Conservation (phyloP, 2,113 vertebrate species). For the Neoarius graeffei region DNA sequence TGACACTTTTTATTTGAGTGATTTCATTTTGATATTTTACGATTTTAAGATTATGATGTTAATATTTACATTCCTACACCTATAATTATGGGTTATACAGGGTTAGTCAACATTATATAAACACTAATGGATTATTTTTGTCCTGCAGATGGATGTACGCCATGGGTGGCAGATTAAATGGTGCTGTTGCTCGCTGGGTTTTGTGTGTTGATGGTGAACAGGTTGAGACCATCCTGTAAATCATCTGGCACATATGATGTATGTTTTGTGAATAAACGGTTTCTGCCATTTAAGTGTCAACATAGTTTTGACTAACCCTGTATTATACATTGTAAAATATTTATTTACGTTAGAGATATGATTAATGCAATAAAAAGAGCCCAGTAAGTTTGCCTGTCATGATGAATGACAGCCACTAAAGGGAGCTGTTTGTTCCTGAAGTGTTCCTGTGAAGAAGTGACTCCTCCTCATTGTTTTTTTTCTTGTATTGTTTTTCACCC, state of each 20-base stretch:
- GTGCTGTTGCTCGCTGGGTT: too few species aligned
- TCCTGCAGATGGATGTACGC: too few species aligned
- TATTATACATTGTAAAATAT: not conserved
- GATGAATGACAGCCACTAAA: slow-evolving; percentile 31
- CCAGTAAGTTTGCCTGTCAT: not conserved
- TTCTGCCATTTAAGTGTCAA: too few species aligned
- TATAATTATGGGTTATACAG: not conserved
- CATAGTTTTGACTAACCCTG: too few species aligned
- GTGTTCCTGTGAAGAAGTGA: slow-evolving; percentile 4
- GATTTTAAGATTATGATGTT: not conserved
- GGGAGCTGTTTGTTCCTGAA: slow-evolving; percentile 29
- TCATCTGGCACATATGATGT: too few species aligned
- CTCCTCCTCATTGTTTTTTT: slow-evolving; percentile 41
- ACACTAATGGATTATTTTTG: too few species aligned
- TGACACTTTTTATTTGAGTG: not conserved
- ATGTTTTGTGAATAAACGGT: too few species aligned
- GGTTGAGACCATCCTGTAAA: too few species aligned
- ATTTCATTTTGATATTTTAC: not conserved
- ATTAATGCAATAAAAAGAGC: not conserved
- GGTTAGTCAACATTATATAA: too few species aligned
- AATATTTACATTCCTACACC: not conserved
- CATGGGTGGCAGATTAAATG: too few species aligned
- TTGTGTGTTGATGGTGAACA: too few species aligned
- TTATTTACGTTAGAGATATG: not conserved
- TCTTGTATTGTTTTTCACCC: slow-evolving; percentile 47